Evolutionary conservation across 2,888 invertebrate species (phyloP), one percentile per base, ranked within the genome.

Genomic region (Caenorhabditis sinica): DNA sequence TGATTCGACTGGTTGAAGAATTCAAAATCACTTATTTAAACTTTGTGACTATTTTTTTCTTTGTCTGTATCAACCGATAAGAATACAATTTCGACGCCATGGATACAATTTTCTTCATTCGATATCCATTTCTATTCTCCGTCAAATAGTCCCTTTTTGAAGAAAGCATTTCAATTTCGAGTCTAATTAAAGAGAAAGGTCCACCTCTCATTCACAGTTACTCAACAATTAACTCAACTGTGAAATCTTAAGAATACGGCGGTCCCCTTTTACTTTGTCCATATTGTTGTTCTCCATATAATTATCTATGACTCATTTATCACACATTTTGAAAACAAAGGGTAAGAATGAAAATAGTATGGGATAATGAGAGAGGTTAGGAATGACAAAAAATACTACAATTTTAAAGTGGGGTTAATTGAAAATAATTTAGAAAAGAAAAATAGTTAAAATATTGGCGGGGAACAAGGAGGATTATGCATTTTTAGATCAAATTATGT

Each of bases 241-340:
- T 75, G 75, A 75, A 75, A 75, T 74, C n/a, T n/a, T 73, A 28
- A 28, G 28, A 28, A 56, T 13, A 28, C 56, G 56, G 71, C 69
- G 69, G 56, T 69, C 23, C 5, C n/a, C 23, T 28, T 15, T 56
- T 56, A n/a, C n/a, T 56, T 49, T 20, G n/a, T 51, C 51, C 23
- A 51, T 20, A 23, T 49, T n/a, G 49, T 45, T n/a, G 15, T 45
- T 9, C 5, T 51, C 33, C 9, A 56, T 53, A 30, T 25, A 40
- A 53, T 63, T 73, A 45, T 33, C 33, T 61, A 61, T n/a, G 15
- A 25, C 63, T 73, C 51, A 73, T 73, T 73, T 33, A 60, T 25
- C 60, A 30, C 28, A 60, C 60, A 60, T 20, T n/a, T 23, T 30
- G 49, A 15, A 43, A 15, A 28, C 15, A 5, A 15, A 20, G 51